phyloP scores from a whole-genome alignment of 2,888 invertebrate species.

The Polyploca ridens region DNA sequence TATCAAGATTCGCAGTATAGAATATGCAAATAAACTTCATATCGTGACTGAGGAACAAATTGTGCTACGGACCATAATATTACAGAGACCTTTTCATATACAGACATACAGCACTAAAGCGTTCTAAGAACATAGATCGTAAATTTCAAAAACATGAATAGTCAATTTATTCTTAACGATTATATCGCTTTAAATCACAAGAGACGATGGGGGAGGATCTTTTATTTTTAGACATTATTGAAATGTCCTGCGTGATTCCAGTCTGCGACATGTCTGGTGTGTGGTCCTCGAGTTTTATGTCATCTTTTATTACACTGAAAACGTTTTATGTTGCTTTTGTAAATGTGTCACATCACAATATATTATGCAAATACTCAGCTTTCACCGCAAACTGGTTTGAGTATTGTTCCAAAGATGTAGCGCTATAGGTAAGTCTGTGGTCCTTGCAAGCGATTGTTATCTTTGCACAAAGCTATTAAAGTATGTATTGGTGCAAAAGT shows the following conservation, averaged over 20 bases:
- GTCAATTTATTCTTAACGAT: constrained; percentile 43
- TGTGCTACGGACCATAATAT: background rate
- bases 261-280: constrained; percentile 30
- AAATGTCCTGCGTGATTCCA: constrained; percentile 47
- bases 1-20: background rate
- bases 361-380: constrained; percentile 46
- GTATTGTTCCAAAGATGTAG: constrained; percentile 14
- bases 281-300: constrained; percentile 37
- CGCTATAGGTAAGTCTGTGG: constrained; percentile 1
- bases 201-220: constrained; percentile 33
- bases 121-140: background rate
- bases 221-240: constrained; percentile 50
- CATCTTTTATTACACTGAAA: constrained; percentile 4
- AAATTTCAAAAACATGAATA: constrained; percentile 28
- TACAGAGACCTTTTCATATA: background rate
- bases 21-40: background rate
- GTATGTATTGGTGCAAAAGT: background rate
- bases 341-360: constrained; percentile 24
- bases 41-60: background rate
- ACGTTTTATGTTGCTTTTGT: background rate
- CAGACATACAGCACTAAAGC: background rate
- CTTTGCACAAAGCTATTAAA: constrained; percentile 16
- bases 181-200: constrained; percentile 52
- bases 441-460: background rate
- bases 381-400: constrained; percentile 44